These are phyloP conservation scores for Cylindroiulus punctatus DNA, from an alignment of 2,888 invertebrate species.

Conservation along the genomic window DNA sequence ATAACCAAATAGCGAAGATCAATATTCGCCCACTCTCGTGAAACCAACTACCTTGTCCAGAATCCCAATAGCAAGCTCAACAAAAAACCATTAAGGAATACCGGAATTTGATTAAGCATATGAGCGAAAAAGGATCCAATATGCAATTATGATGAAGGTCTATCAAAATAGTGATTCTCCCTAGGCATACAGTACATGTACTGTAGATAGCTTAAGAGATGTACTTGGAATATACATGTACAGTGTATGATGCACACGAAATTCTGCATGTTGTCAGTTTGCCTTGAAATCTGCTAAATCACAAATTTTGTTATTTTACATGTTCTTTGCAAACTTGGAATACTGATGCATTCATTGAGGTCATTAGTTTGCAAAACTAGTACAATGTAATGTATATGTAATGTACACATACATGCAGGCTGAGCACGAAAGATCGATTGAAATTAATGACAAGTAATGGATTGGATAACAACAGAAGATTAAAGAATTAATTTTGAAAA, in stretches of 20 bases:
- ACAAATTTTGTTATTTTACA: not conserved
- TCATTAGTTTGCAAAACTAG: too few species aligned
- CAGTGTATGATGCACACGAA: not conserved
- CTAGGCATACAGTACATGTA: not conserved
- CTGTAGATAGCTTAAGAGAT: not conserved
- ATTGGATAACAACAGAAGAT: too few species aligned
- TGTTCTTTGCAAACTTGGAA: not conserved
- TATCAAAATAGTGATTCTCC: not conserved
- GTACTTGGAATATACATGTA: not conserved
- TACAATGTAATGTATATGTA: too few species aligned
- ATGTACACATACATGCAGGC: too few species aligned
- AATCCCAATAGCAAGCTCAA: not conserved
- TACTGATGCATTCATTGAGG: not conserved
- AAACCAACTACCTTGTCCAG: not conserved
- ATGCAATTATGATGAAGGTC: not conserved
- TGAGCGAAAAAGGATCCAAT: slow-evolving; percentile 3
- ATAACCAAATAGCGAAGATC: not conserved
- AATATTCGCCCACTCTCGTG: not conserved
- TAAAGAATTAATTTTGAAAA: not conserved
- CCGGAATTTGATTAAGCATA: slow-evolving; percentile 15
- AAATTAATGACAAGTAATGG: too few species aligned
- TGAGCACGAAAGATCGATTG: too few species aligned
- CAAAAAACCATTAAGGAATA: slow-evolving; percentile 14
- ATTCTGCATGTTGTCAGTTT: not conserved
- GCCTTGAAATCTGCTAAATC: not conserved